These are phyloP conservation scores for Campoplex nolae DNA, from an alignment of 2,888 invertebrate species.

Conservation along the genomic window DNA sequence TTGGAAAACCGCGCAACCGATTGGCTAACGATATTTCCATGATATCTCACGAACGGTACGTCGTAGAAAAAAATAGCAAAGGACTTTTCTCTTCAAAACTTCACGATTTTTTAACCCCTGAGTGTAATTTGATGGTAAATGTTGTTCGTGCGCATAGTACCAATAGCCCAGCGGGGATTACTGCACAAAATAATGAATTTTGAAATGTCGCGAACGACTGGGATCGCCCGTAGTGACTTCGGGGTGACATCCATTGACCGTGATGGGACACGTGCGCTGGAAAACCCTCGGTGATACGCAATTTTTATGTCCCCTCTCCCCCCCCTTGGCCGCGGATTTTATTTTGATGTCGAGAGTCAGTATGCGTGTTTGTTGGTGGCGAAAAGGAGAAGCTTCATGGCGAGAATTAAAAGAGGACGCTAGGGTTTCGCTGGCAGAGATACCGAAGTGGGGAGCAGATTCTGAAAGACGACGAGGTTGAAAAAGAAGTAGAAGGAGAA, in stretches of 20 bases:
- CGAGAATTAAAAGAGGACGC: slow-evolving; percentile 52
- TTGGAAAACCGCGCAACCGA: background rate
- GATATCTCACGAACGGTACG: background rate
- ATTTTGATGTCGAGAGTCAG: background rate
- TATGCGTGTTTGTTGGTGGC: slow-evolving; percentile 5
- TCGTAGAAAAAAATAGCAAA: background rate
- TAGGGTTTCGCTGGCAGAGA: background rate
- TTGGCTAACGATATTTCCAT: background rate
- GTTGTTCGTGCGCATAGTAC: background rate
- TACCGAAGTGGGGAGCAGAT: slow-evolving; percentile 17
- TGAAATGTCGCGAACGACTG: background rate
- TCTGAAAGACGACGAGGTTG: slow-evolving; percentile 33
- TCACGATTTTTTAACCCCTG: background rate
- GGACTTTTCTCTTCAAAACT: background rate
- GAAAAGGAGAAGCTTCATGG: slow-evolving; percentile 40
- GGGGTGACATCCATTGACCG: background rate
- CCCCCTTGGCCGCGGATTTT: background rate
- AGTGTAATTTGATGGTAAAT: background rate
- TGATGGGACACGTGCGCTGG: background rate
- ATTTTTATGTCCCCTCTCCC: background rate
- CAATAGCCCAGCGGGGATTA: background rate
- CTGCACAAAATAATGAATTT: no score
- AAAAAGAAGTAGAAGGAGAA: slow-evolving; percentile 62
- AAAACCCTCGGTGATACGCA: slow-evolving; percentile 29
- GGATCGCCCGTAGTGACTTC: background rate